These are phyloP conservation scores for Halcyon malimbica DNA, from an alignment of 2,113 vertebrate genomes.

Conservation along the genomic window DNA sequence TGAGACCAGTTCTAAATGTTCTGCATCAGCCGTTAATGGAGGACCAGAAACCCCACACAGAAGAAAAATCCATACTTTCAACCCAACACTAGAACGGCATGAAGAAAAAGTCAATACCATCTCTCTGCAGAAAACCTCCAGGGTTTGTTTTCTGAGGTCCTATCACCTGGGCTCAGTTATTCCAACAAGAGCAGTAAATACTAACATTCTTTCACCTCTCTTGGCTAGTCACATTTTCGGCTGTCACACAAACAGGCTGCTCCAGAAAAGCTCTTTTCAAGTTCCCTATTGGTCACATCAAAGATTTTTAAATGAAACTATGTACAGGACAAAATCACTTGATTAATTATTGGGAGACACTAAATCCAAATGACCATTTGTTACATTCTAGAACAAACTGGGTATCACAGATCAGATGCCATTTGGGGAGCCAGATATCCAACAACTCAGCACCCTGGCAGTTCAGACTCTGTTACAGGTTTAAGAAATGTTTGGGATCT, in stretches of 20 bases:
- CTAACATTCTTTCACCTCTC: background rate
- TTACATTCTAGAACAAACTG: background rate
- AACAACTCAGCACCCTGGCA: background rate
- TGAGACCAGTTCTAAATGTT: background rate
- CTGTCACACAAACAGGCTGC: background rate
- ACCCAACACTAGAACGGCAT: background rate
- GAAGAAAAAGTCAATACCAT: background rate
- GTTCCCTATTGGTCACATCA: background rate
- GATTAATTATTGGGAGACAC: background rate
- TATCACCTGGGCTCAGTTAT: background rate
- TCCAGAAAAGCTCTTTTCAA: background rate
- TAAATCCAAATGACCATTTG: background rate
- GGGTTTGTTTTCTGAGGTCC: background rate
- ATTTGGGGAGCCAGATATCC: background rate
- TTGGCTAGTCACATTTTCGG: background rate
- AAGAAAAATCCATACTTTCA: background rate
- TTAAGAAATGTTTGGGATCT: background rate
- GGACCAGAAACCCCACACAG: background rate
- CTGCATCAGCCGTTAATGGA: background rate
- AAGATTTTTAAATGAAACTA: background rate
- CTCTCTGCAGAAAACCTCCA: background rate
- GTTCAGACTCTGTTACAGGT: background rate
- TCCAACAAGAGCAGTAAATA: background rate
- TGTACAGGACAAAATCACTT: background rate
- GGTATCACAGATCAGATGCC: background rate